Conservation (phyloP, 2,888 invertebrate species). For the Physocephala rufipes region DNA sequence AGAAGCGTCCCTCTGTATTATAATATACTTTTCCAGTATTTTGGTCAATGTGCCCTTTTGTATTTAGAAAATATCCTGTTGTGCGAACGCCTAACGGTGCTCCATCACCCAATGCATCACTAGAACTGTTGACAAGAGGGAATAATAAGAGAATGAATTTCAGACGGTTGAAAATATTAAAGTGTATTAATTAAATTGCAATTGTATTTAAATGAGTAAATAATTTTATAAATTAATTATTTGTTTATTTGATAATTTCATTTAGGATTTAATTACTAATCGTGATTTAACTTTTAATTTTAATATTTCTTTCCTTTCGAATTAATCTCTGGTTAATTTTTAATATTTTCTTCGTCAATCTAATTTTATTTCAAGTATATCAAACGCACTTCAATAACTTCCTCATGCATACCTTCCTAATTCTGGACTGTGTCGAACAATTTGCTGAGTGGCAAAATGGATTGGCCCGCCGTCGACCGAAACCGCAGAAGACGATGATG, state of each 20-base stretch:
- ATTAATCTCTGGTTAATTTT: too few relatives aligned
- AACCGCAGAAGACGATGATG: constrained; percentile 50
- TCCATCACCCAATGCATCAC: not conserved
- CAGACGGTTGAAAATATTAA: constrained; percentile 5
- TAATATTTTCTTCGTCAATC: too few relatives aligned
- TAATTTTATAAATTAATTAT: too few relatives aligned
- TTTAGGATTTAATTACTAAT: too few relatives aligned
- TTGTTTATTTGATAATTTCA: too few relatives aligned
- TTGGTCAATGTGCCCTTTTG: constrained; percentile 43
- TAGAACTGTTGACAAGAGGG: constrained; percentile 46
- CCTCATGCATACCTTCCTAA: constrained; percentile 34
- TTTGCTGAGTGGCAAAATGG: constrained; percentile 43
- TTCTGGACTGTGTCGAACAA: constrained; percentile 38
- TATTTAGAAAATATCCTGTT: not conserved
- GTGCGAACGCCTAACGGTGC: not conserved
- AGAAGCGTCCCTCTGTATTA: constrained; percentile 37
- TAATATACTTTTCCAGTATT: constrained; percentile 43
- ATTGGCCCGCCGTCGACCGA: constrained; percentile 47
- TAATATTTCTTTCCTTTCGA: too few relatives aligned
- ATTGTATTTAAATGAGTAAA: too few relatives aligned
- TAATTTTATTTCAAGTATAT: too few relatives aligned
- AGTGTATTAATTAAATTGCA: too few relatives aligned
- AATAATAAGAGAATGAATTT: constrained; percentile 11
- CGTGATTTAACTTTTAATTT: too few relatives aligned
- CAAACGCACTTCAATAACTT: constrained; percentile 13